phyloP scores from a whole-genome alignment of 2,113 vertebrate species.

The Formicarius rufipectus region DNA sequence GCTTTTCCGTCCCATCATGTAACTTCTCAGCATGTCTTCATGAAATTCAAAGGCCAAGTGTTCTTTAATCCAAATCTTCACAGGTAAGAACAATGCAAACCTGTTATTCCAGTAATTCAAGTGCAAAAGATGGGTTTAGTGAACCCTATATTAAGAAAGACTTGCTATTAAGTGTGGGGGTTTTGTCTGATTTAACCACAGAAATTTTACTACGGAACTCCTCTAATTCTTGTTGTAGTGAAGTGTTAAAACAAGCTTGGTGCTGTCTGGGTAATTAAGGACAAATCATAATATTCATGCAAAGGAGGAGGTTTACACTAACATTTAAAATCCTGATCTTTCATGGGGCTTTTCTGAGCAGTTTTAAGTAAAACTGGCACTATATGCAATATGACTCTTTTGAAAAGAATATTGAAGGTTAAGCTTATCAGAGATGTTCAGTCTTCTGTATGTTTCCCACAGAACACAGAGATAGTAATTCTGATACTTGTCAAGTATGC shows the following conservation, averaged over 20 bases:
- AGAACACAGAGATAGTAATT: not conserved
- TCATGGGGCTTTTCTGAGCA: not conserved
- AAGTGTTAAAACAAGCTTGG: not conserved
- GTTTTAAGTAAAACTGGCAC: not conserved
- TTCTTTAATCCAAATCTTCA: not conserved
- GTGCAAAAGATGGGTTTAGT: not conserved
- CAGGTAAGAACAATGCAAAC: not conserved
- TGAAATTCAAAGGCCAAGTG: not conserved
- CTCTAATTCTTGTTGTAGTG: not conserved
- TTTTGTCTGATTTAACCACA: not conserved
- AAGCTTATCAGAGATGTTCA: not conserved
- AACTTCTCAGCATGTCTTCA: not conserved
- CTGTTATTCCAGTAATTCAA: not conserved
- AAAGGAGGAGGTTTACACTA: not conserved
- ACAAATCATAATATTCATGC: not conserved
- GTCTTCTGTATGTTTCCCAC: not conserved
- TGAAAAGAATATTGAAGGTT: not conserved
- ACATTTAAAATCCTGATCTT: not conserved
- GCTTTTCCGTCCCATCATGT: not conserved
- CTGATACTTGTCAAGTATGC: not conserved
- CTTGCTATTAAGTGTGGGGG: not conserved
- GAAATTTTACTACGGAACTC: not conserved
- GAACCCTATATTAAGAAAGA: not conserved
- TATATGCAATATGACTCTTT: not conserved
- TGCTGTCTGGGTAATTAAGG: not conserved